Evolutionary conservation across 2,113 vertebrate genomes (phyloP).

Genomic region (Platichthys flesus): DNA sequence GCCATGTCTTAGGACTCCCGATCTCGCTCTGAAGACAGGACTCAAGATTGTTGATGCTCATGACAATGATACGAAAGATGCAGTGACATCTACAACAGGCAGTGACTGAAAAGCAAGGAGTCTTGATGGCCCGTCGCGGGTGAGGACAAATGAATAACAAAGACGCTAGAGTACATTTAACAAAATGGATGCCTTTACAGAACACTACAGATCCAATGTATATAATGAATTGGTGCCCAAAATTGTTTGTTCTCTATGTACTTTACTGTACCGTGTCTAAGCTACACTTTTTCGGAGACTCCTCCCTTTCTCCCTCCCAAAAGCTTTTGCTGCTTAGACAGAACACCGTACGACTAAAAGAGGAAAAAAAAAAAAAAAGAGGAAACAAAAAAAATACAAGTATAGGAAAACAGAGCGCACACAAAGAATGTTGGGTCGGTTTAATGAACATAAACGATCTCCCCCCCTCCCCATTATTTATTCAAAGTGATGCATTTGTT

Average conservation of each 20-base stretch:
- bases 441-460: slow-evolving; percentile 68
- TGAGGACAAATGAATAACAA: slow-evolving; percentile 67
- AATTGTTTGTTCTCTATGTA: slow-evolving; percentile 87
- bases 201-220: slow-evolving; percentile 86
- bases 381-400: slow-evolving; percentile 5
- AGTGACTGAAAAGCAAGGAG: slow-evolving; percentile 72
- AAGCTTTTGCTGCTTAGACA: slow-evolving; percentile 79
- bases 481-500: slow-evolving; percentile 87
- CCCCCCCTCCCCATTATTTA: slow-evolving; percentile 70
- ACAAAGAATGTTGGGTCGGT: slow-evolving; percentile 81
- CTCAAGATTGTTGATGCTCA: slow-evolving; percentile 80
- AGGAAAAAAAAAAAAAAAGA: slow-evolving; percentile 10
- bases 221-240: slow-evolving; percentile 86
- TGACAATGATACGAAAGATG: slow-evolving; percentile 82
- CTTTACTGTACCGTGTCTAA: slow-evolving; percentile 85
- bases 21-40: slow-evolving; percentile 59
- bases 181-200: slow-evolving; percentile 89
- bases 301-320: slow-evolving; percentile 68
- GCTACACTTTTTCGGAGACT: slow-evolving; percentile 77
- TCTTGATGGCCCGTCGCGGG: slow-evolving; percentile 52
- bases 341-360: slow-evolving; percentile 53
- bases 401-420: slow-evolving; percentile 65
- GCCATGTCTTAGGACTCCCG: slow-evolving; percentile 81
- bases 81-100: slow-evolving; percentile 75
- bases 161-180: slow-evolving; percentile 78